Evolutionary conservation across 2,888 invertebrate species (phyloP), one percentile per base, ranked within the genome.

Genomic region (Drosophila nr. perissopoda): DNA sequence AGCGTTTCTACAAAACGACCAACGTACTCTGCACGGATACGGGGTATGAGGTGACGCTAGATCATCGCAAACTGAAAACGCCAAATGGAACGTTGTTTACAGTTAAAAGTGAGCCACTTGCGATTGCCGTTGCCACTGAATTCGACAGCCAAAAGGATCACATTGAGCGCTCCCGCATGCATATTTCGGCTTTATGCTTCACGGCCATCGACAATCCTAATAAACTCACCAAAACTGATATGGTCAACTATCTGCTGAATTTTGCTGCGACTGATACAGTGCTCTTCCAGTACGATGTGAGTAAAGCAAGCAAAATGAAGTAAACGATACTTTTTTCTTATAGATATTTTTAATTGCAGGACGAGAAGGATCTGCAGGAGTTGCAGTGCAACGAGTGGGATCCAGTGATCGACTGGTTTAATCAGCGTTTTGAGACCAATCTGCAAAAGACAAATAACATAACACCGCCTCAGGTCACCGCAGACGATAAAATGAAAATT

Each of bases 191-290:
- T 1, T 93, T 99, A 38, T 97, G 97, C 89, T 98, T 97, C 90
- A 98, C 98, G 29, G 96, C 96, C 34, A 93, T 98, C 73, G 99
- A 99, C 92, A 99, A 99, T 94, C 99, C 99, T 8, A 96, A 96
- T 81, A 95, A 96, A 82, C 94, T 96, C 72, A 96, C 95, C 4
- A 95, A 96, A 91, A 94, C 95, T 82, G 96, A 97, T 90, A 95
- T 98, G 89, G 95, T 96, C 1, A 95, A 95, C 89, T 96, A 96
- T 89, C 94, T 98, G 76, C 92, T 98, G 2, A 97, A 97, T 83
- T 98, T 95, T 92, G 93, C 97, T 53, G 95, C 96, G 76, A 97
- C 97, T 4, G 98, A 98, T 91, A 97, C 98, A 33, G 93, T 98
- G 60, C 94, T 98, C 5, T 98, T 95, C 92, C 95, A 96, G 89